Conservation (phyloP, 2,797 vertebrate species). For the Tiaroga cobitis region DNA sequence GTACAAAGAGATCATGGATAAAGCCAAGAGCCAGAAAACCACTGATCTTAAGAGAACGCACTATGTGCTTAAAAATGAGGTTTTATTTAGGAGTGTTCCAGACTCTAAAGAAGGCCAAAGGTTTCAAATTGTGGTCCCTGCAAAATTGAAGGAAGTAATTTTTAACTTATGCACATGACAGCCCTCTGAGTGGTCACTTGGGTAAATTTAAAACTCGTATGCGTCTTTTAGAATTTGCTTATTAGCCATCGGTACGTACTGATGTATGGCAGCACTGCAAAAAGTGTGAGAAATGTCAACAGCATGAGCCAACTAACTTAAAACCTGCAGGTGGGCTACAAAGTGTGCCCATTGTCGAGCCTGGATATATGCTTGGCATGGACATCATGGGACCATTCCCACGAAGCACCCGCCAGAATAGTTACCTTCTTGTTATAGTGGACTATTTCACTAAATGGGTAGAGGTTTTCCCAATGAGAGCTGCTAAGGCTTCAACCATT, state of each 20-base stretch:
- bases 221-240: background rate
- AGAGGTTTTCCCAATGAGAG: background rate
- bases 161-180: background rate
- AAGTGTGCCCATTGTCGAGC: too few species aligned
- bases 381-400: too few species aligned
- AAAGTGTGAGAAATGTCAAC: background rate
- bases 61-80: background rate
- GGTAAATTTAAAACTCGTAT: background rate
- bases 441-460: background rate
- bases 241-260: background rate
- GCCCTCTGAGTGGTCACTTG: background rate
- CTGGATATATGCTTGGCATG: too few species aligned
- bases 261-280: too few species aligned
- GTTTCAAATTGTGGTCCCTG: background rate
- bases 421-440: background rate
- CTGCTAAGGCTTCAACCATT: background rate
- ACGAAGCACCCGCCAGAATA: too few species aligned
- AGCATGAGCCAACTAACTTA: background rate
- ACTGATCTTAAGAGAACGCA: background rate
- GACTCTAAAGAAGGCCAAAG: background rate
- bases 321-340: background rate
- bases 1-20: background rate
- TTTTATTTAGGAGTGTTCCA: conserved; percentile 2
- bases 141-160: background rate
- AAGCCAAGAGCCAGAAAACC: background rate